Percentiles rank a stretch among this genome's conserved stretches.
phyloP scores from a whole-genome alignment of 2,113 vertebrate genomes.

The Ariopsis seemanni region DNA sequence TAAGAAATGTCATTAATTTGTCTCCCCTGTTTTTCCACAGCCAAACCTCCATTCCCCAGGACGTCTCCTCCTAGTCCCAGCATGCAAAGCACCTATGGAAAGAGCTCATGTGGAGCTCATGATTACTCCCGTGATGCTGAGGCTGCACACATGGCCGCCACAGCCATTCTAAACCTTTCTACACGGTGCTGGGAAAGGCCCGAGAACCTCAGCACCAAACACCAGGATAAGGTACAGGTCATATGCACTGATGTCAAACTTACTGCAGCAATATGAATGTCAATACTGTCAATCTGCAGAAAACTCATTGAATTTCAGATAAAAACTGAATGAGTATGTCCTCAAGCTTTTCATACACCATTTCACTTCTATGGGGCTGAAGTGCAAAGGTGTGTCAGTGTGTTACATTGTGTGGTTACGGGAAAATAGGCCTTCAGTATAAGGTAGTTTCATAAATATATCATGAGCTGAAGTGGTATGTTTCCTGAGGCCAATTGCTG shows the following conservation, averaged over 20 bases:
- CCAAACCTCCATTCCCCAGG: constrained; percentile 84
- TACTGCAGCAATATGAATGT: not conserved
- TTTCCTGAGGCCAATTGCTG: constrained; percentile 63
- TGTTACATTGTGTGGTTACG: not conserved
- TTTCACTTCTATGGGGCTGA: not conserved
- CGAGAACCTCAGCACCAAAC: constrained; percentile 94
- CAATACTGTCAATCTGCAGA: not conserved
- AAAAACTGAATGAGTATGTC: not conserved
- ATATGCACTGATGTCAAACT: not conserved
- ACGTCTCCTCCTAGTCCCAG: constrained; percentile 82
- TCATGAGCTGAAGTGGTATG: constrained; percentile 58
- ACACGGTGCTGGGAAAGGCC: constrained; percentile 98
- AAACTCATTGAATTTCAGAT: not conserved
- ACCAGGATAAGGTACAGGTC: constrained; percentile 82
- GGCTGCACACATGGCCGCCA: constrained; percentile 97
- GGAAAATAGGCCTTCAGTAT: constrained; percentile 12
- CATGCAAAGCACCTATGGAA: constrained; percentile 80
- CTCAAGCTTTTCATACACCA: not conserved
- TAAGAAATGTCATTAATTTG: not conserved
- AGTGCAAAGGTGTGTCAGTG: not conserved
- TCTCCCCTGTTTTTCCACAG: constrained; percentile 64
- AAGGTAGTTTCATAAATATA: constrained; percentile 59
- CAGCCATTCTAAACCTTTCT: constrained; percentile 96
- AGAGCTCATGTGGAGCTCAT: constrained; percentile 80
- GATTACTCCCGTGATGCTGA: constrained; percentile 95